These are phyloP conservation scores for Trachelus iudaicus DNA, from an alignment of 2,888 invertebrate species.

Conservation along the genomic window DNA sequence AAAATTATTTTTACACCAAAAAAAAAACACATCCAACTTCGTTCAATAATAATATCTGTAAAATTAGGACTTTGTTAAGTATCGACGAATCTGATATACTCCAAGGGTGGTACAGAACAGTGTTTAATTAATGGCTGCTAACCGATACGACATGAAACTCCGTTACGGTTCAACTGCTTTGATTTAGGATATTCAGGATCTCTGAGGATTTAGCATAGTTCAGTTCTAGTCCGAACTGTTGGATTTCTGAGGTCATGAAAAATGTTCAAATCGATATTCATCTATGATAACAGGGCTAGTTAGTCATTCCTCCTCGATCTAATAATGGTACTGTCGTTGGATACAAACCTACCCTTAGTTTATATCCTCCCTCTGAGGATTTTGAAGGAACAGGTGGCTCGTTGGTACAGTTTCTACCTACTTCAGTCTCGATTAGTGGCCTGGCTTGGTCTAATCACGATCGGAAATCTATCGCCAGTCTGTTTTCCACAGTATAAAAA, in stretches of 20 bases:
- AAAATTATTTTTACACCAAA: neutral
- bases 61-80: neutral
- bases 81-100: neutral
- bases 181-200: neutral
- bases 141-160: slow-evolving; percentile 26
- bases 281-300: neutral
- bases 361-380: neutral
- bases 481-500: neutral
- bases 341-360: neutral
- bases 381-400: neutral
- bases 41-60: neutral
- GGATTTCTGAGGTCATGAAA: neutral
- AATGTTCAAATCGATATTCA: neutral
- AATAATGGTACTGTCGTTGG: neutral
- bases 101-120: neutral
- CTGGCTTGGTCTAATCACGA: neutral
- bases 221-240: neutral
- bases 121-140: slow-evolving; percentile 40
- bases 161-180: neutral
- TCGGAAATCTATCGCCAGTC: neutral
- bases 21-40: neutral
- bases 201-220: neutral
- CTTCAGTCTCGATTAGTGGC: neutral
- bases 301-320: neutral
- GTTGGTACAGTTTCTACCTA: neutral